Conservation (phyloP, 1,140 invertebrate genomes). For the Microvelia longipes region DNA sequence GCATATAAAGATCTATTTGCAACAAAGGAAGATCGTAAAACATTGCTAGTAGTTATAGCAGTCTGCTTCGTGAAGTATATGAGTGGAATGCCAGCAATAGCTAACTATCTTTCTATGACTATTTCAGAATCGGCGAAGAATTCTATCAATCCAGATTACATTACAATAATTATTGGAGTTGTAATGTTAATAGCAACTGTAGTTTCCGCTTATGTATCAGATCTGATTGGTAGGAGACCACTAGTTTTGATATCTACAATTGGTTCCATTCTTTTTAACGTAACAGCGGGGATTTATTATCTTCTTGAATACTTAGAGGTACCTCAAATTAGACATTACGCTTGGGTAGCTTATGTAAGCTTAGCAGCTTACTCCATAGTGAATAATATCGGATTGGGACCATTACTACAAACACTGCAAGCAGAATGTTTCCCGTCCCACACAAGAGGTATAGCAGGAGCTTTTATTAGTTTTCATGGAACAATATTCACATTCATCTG, state of each 20-base stretch:
- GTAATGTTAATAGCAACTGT: slow-evolving; percentile 30
- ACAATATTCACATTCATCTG: slow-evolving; percentile 10
- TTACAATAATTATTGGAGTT: slow-evolving; percentile 18
- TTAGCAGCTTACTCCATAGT: slow-evolving; percentile 8
- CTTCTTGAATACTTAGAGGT: neutral
- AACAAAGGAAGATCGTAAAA: slow-evolving; percentile 12
- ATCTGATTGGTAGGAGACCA: slow-evolving; percentile 33
- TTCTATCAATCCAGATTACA: slow-evolving; percentile 14
- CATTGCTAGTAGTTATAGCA: slow-evolving; percentile 17
- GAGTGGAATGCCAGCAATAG: slow-evolving; percentile 17
- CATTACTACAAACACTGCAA: slow-evolving; percentile 17
- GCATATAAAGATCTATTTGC: slow-evolving; percentile 13
- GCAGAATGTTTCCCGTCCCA: slow-evolving; percentile 14
- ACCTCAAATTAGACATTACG: neutral
- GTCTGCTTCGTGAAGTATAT: slow-evolving; percentile 16
- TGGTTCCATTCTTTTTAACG: slow-evolving; percentile 10
- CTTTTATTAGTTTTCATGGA: neutral
- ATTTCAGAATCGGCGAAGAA: slow-evolving; percentile 9
- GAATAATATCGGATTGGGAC: slow-evolving; percentile 13
- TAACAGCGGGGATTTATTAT: slow-evolving; percentile 5
- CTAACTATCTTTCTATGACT: slow-evolving; percentile 16
- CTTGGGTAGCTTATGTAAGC: slow-evolving; percentile 16
- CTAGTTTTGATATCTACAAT: slow-evolving; percentile 38
- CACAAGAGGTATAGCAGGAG: slow-evolving; percentile 8
- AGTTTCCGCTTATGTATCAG: slow-evolving; percentile 27